Evolutionary conservation across 2,113 vertebrate species (phyloP).

Genomic region (Motacilla tschutschensis): DNA sequence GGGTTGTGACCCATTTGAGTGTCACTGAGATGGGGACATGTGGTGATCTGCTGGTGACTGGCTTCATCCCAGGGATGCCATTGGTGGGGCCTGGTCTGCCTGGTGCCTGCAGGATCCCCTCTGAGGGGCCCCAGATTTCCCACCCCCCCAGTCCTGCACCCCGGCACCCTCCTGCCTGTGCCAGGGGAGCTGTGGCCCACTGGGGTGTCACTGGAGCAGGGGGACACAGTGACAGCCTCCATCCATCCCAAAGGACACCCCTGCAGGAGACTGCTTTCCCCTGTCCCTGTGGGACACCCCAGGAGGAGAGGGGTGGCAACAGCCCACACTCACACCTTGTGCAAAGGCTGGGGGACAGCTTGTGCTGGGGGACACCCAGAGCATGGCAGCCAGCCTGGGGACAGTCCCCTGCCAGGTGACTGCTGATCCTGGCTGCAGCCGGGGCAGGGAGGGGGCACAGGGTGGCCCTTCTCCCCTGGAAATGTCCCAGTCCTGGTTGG

Average conservation of each 20-base stretch:
- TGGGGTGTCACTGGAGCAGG: neutral
- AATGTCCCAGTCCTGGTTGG: neutral
- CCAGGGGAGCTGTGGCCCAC: neutral
- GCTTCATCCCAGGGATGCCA: neutral
- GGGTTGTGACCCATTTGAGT: neutral
- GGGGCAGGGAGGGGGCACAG: rapidly evolving
- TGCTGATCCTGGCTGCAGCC: rapidly evolving
- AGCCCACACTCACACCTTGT: neutral
- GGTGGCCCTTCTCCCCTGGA: neutral
- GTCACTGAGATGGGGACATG: neutral
- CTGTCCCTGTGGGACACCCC: neutral
- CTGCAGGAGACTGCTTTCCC: neutral
- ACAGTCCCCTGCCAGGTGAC: neutral
- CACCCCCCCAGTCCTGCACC: neutral
- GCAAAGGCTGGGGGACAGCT: neutral
- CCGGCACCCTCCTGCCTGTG: neutral
- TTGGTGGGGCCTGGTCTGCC: neutral
- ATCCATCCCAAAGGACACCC: neutral
- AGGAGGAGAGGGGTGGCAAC: rapidly evolving
- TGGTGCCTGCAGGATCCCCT: neutral
- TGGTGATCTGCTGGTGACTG: neutral
- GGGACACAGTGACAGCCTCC: rapidly evolving
- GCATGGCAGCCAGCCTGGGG: neutral
- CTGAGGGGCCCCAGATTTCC: too few species aligned
- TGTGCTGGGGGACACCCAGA: neutral